Conservation (phyloP, 2,797 vertebrate genomes). For the Serranus cabrilla region DNA sequence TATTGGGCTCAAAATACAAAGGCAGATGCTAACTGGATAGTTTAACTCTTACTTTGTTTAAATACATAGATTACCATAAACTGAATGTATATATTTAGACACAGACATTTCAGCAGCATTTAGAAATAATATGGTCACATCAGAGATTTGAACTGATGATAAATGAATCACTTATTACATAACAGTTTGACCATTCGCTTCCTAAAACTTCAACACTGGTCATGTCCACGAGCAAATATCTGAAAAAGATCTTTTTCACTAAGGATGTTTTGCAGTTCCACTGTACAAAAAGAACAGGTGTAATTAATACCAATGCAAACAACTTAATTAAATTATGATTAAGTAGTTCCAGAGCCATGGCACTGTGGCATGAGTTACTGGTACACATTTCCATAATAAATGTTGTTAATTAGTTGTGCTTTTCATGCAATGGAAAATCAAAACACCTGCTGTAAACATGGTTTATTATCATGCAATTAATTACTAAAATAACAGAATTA, state of each 20-base stretch:
- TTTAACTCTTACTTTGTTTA: not conserved
- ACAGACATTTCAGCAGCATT: not conserved
- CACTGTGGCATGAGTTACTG: not conserved
- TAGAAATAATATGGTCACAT: not conserved
- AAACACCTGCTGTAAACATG: not conserved
- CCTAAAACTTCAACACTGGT: not conserved
- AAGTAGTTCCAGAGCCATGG: not conserved
- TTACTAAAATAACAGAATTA: not conserved
- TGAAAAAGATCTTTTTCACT: not conserved
- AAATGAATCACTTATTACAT: not conserved
- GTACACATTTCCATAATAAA: not conserved
- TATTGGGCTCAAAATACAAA: not conserved
- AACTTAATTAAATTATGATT: not conserved
- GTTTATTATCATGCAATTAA: not conserved
- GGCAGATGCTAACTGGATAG: not conserved
- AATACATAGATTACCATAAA: not conserved
- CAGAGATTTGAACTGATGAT: not conserved
- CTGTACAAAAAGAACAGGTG: not conserved
- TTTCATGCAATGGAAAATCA: not conserved
- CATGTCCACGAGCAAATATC: not conserved
- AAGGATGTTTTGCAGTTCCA: not conserved
- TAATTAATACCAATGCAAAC: not conserved
- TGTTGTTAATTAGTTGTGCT: not conserved
- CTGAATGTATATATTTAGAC: not conserved
- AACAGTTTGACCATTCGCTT: not conserved